Evolutionary conservation across 2,113 vertebrate species (phyloP), one percentile per base, ranked within the genome.

Genomic region (Motacilla tschutschensis): DNA sequence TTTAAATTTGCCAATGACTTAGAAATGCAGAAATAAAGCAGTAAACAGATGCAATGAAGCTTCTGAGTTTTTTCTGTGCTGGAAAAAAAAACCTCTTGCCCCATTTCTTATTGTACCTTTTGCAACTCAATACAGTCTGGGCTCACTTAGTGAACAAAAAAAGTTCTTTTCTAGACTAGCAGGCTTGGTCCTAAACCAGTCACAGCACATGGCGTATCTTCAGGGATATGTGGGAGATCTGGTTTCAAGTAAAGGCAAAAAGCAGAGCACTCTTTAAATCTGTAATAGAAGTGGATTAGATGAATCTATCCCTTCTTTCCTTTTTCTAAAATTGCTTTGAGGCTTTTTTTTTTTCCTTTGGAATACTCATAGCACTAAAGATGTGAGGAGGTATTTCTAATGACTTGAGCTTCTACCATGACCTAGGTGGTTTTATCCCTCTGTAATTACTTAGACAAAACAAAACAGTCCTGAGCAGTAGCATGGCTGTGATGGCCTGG

Each of bases 371-470:
- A 60, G 33, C n/a, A 21, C 24, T 67, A 47, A 83, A 74, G 58
- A 71, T 89, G 70, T 85, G 81, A 83, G 53, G 53, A 80, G 17
- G 31, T 51, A 71, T 77, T 93, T 79, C 54, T 91, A 55, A 71
- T 64, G 10, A 47, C 44, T 70, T 65, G 35, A 85, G n/a, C 35
- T 67, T 87, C 8, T 9, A 51, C 48, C 24, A 8, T 47, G 67
- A 71, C 13, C 19, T 58, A 69, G 18, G 5, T 69, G 29, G 6
- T 62, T 89, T 72, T 65, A 65, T 31, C 69, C 50, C 47, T 89
- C 46, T 67, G 26, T 67, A 55, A 69, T 80, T 81, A 43, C 53
- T 76, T 31, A 40, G 38, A 62, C 2, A 12, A 73, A 59, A 33
- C 0, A 0, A 82, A 82, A 75, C 8, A 58, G 18, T 62, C 31